Percentiles rank a stretch among this genome's conserved stretches.
Evolutionary conservation across 30 jellyfish, hydroid and myxozoan genomes (phyloP).

Genomic region (Hydractinia echinata): DNA sequence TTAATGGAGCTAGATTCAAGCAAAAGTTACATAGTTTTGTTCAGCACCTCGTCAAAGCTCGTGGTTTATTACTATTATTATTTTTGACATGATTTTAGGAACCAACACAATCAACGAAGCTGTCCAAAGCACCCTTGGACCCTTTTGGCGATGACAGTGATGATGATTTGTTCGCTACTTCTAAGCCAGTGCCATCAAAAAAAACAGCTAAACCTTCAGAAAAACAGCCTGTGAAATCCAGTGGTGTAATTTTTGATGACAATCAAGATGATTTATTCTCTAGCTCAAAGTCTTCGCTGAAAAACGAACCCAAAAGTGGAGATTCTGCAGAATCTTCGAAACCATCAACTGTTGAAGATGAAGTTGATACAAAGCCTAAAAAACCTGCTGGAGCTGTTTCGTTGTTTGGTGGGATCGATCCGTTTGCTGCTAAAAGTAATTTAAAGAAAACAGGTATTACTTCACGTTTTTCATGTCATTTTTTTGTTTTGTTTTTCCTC

Average conservation of each 20-base stretch:
- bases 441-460: slow-evolving; percentile 14
- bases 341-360: slow-evolving; percentile 5
- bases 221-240: neutral
- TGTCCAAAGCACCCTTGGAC: slow-evolving; percentile 27
- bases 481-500: no score
- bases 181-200: slow-evolving; percentile 10
- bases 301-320: neutral
- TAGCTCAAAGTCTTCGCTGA: neutral
- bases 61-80: neutral
- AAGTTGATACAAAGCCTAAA: slow-evolving; percentile 49
- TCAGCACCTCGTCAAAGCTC: neutral
- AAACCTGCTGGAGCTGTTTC: slow-evolving; percentile 88
- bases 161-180: slow-evolving; percentile 41
- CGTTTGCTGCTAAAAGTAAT: slow-evolving; percentile 64
- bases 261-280: slow-evolving; percentile 1
- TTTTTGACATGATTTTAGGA: neutral
- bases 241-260: neutral
- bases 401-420: slow-evolving; percentile 91
- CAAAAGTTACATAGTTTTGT: neutral
- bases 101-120: slow-evolving; percentile 7
- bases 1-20: no score
- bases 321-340: neutral
- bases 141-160: slow-evolving; percentile 50
- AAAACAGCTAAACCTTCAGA: neutral
- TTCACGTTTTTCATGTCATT: no score